phyloP scores from a whole-genome alignment of 2,113 vertebrate species.

The Megaleporinus macrocephalus region DNA sequence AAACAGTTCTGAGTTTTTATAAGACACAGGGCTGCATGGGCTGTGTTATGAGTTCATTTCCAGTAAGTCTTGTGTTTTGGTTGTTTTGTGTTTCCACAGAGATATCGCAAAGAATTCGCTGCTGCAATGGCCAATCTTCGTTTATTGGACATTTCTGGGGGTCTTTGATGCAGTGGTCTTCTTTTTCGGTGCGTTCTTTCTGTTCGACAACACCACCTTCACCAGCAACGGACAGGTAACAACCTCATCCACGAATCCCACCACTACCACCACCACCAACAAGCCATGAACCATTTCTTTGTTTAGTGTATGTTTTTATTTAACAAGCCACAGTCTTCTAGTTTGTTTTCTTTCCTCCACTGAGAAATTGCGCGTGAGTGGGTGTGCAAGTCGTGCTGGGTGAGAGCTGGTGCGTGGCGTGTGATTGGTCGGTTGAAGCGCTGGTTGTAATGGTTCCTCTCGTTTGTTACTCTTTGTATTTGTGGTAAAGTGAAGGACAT shows the following conservation, averaged over 20 bases:
- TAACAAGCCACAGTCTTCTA: constrained; percentile 22
- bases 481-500: constrained; percentile 24
- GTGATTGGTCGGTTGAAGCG: constrained; percentile 9
- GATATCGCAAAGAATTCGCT: constrained; percentile 95
- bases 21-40: too few relatives aligned
- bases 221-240: constrained; percentile 97
- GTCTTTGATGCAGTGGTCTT: constrained; percentile 92
- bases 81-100: constrained; percentile 68
- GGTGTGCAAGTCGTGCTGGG: neutral
- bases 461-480: neutral
- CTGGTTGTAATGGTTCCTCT: neutral
- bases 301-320: constrained; percentile 21
- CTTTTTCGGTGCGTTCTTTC: constrained; percentile 97
- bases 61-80: too few relatives aligned
- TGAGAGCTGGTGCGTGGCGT: neutral
- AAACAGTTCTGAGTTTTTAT: too few relatives aligned
- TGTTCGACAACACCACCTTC: constrained; percentile 92
- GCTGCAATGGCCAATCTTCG: constrained; percentile 89
- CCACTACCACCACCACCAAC: neutral
- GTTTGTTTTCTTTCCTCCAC: neutral
- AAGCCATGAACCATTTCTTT: constrained; percentile 1
- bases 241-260: too few relatives aligned
- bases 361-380: constrained; percentile 9
- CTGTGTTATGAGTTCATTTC: too few relatives aligned
- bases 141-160: constrained; percentile 95